Percentiles rank a stretch among this genome's conserved stretches.
Evolutionary conservation across 2,888 invertebrate species (phyloP).

Genomic region (Nebria salina): DNA sequence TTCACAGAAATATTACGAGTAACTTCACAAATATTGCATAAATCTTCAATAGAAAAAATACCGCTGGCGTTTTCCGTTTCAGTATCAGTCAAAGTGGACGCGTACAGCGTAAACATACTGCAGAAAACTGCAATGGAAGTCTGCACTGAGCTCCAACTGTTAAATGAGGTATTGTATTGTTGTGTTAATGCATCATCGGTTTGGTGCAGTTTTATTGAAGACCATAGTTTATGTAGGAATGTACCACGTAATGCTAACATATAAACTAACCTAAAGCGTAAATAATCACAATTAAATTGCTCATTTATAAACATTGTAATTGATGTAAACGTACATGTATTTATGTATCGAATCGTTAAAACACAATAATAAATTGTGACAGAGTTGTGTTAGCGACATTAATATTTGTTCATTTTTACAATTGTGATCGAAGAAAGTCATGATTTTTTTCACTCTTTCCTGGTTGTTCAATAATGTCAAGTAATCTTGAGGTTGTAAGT

Average conservation of each 20-base stretch:
- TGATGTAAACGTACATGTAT: slow-evolving; percentile 74
- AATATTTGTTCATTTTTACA: slow-evolving; percentile 57
- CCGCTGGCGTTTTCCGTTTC: slow-evolving; percentile 50
- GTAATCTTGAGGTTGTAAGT: slow-evolving; percentile 58
- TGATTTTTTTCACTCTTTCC: slow-evolving; percentile 62
- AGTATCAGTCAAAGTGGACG: slow-evolving; percentile 61
- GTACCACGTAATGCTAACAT: slow-evolving; percentile 59
- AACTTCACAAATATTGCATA: slow-evolving; percentile 59
- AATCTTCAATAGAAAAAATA: slow-evolving; percentile 58
- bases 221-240: slow-evolving; percentile 60
- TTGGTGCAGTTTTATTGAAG: slow-evolving; percentile 54
- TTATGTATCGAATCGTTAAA: slow-evolving; percentile 85
- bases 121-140: slow-evolving; percentile 60
- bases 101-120: slow-evolving; percentile 62
- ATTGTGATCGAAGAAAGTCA: slow-evolving; percentile 63
- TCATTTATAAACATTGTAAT: background rate
- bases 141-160: slow-evolving; percentile 59
- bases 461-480: slow-evolving; percentile 58
- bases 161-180: slow-evolving; percentile 54
- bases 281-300: background rate
- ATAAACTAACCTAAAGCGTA: slow-evolving; percentile 56
- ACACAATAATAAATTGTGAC: slow-evolving; percentile 84
- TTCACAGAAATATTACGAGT: slow-evolving; percentile 59
- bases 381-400: slow-evolving; percentile 67
- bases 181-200: slow-evolving; percentile 52